Evolutionary conservation across 2,797 vertebrate genomes (phyloP), one percentile per base, ranked within the genome.

Genomic region (Pteronotus mesoamericanus): DNA sequence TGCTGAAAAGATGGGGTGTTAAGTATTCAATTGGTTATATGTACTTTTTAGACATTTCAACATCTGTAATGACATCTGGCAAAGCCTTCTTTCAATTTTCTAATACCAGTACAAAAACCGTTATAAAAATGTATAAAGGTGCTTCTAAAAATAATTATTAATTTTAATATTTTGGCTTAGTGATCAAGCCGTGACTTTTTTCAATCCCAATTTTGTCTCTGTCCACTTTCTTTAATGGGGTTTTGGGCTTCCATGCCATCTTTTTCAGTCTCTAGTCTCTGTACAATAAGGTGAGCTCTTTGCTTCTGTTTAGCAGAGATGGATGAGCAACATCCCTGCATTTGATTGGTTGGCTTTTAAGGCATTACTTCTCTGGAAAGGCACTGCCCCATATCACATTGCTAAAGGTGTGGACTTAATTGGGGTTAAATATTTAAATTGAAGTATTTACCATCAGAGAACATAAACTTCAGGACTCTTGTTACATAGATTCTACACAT

Each of bases 31-130:
- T 46, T 64, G 29, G 74, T 71, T 85, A 79, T 29, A 94, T 37
- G 75, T 2, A 71, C 48, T 55, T 32, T 53, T 80, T 51, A 37
- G 59, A 15, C 86, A 64, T 48, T 84, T 84, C 80, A 79, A 4
- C 29, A 78, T 92, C 37, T 85, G 53, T 22, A 78, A 26, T 89
- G 64, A 59, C 29, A 82, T 51, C 46, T 22, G 66, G 68, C 14
- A 22, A 91, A 80, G 42, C 26, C 39, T 53, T 86, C 86, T 80
- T 93, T 89, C 16, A 19, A 19, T 79, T 95, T 92, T 89, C 48
- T 95, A 89, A 71, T n/a, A 91, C 32, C 68, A 82, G 85, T 78
- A 89, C 32, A 96, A 96, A 96, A 83, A 48, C 53, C 86, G 57
- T 37, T 77, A 69, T 42, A 57, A 89, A 94, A 90, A 78, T n/a